phyloP scores from a whole-genome alignment of 1,140 invertebrate species.

The Drosophila sucinea region DNA sequence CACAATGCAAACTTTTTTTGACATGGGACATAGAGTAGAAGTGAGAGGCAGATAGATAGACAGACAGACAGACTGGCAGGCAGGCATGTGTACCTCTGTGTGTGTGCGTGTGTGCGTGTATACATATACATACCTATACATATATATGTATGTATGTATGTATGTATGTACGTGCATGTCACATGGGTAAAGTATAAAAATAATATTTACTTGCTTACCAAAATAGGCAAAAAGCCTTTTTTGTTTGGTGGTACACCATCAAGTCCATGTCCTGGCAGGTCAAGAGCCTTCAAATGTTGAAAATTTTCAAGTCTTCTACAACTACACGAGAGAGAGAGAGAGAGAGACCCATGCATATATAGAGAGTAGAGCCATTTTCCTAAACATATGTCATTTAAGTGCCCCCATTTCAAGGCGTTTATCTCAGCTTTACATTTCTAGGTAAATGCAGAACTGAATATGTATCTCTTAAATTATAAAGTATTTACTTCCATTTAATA shows the following conservation, averaged over 20 bases:
- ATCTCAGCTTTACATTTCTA: neutral
- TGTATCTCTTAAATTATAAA: no score
- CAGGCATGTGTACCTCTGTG: conserved; percentile 16
- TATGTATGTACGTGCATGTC: conserved; percentile 25
- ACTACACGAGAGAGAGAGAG: neutral
- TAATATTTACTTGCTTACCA: conserved; percentile 69
- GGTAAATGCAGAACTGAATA: no score
- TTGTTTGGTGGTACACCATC: conserved; percentile 15
- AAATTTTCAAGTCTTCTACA: neutral
- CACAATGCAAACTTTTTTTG: conserved; percentile 51
- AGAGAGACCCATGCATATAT: neutral
- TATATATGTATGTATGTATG: conserved; percentile 11
- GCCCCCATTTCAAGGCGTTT: neutral
- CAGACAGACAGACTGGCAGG: conserved; percentile 7
- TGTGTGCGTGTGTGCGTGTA: neutral
- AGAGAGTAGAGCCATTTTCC: neutral
- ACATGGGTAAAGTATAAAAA: conserved; percentile 63
- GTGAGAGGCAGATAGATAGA: conserved; percentile 1
- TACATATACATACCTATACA: conserved; percentile 10
- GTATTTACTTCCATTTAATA: neutral
- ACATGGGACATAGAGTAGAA: conserved; percentile 39
- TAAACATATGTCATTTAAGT: conserved; percentile 12
- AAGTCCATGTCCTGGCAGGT: conserved; percentile 22
- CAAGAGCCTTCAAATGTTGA: conserved; percentile 29
- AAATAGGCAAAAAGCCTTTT: conserved; percentile 74